Conservation (phyloP, 2,797 vertebrate species). For the Pangasius larnaudii region DNA sequence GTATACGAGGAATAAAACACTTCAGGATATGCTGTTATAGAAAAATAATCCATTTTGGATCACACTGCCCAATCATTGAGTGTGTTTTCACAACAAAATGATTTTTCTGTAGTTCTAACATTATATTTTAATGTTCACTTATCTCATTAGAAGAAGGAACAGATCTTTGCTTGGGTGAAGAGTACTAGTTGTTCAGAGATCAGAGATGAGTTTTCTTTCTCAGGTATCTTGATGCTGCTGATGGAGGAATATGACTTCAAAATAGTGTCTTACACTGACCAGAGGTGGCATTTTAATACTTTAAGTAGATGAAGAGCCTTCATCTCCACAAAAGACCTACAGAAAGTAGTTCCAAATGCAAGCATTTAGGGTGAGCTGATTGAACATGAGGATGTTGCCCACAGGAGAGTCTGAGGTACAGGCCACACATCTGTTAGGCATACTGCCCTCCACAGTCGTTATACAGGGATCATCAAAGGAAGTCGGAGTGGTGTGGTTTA, state of each 20-base stretch:
- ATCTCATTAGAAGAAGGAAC: neutral
- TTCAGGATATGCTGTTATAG: neutral
- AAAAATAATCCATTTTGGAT: neutral
- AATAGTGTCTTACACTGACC: constrained; percentile 2
- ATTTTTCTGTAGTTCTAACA: neutral
- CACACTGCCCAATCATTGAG: neutral
- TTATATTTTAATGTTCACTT: neutral
- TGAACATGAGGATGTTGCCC: constrained; percentile 43
- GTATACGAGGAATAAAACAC: neutral
- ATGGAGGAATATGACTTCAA: constrained; percentile 26
- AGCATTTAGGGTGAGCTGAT: constrained; percentile 16
- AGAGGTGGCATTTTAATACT: constrained; percentile 21
- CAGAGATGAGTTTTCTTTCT: neutral
- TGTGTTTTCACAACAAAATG: neutral
- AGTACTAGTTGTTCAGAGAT: neutral
- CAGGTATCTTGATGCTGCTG: constrained; percentile 32
- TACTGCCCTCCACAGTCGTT: constrained; percentile 26
- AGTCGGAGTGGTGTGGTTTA: constrained; percentile 1
- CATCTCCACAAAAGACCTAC: constrained; percentile 44
- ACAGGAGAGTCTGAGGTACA: constrained; percentile 31
- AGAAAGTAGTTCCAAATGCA: constrained; percentile 48
- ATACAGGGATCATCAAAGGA: constrained; percentile 15
- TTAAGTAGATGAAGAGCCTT: constrained; percentile 52
- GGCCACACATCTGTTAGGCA: constrained; percentile 37
- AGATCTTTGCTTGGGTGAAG: neutral